Evolutionary conservation across 2,797 vertebrate genomes (phyloP), one percentile per base, ranked within the genome.

Genomic region (Siniperca obscura): DNA sequence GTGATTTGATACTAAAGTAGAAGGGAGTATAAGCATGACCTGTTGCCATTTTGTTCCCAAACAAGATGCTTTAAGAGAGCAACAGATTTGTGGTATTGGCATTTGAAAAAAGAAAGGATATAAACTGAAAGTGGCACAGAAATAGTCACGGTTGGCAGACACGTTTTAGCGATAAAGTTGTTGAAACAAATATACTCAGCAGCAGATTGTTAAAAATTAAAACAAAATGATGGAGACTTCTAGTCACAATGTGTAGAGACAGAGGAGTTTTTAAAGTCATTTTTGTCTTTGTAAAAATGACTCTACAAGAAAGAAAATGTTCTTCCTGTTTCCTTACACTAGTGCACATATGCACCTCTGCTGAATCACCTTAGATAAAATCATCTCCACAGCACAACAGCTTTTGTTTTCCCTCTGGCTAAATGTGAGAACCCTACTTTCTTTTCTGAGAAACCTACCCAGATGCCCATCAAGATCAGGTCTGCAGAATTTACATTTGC

Each of bases 31-130:
- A 42, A 76, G 59, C 5, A 9, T 78, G 78, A 78, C 80, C 81
- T 76, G 72, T 16, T 75, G 82, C 7, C 7, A 65, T 60, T 78
- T 78, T 40, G 82, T 87, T 76, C 61, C 81, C 55, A 72, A 61
- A 80, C 70, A 85, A 86, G 76, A 52, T 77, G 78, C 36, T 68
- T 80, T 13, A 44, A 70, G 46, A 78, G 50, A 42, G 60, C 30
- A 53, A 1, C 11, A 80, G 34, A 70, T 48, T 59, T 60, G 69
- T 40, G 16, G 22, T 16, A 1, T 11, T 36, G 22, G 38, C 19
- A 22, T 83, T 61, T 59, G 22, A 50, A 57, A 44, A 57, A 50
- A 60, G 1, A 73, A 50, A 57, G 52, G 16, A 52, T 13, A 16
- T 21, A 52, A 40, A 85, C 64, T 67, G 52, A 80, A 73, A 77